Evolutionary conservation across 2,888 invertebrate genomes (phyloP), one percentile per base, ranked within the genome.

Genomic region (Agonum fuliginosum): DNA sequence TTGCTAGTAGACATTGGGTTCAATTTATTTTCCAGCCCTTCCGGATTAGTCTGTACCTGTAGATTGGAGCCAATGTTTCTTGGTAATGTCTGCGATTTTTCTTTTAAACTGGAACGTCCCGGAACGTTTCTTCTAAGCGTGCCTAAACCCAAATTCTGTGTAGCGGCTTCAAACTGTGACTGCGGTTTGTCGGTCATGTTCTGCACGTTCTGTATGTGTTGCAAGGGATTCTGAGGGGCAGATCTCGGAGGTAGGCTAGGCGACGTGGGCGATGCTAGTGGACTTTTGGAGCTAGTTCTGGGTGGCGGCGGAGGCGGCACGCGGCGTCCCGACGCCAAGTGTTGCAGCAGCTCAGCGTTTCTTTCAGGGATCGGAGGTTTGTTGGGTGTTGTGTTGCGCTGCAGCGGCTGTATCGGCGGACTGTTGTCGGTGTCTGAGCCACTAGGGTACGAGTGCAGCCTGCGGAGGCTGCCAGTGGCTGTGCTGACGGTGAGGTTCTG

Each of bases 241-340:
- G 89, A 87, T 78, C 89, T 88, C 20, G 91, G 90, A 1, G 93
- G 92, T 76, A 92, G 86, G 82, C 91, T 90, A 19, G 93, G 92
- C 80, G 93, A 92, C 48, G 95, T 93, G 17, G 96, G 96, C 62
- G 95, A 95, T 20, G 95, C 94, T 82, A 96, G 88, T 0, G 96
- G 96, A 14, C 96, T 95, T 83, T 95, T 93, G 65, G 95, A 95
- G 81, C 95, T 95, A 81, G 96, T 96, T 81, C 96, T 91, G n/a
- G 96, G 96, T 24, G 96, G 96, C 27, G 97, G 95, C n/a, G 95
- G 96, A 14, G 96, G 97, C 4, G 96, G 96, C 51, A 95, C 92
- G 72, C 95, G 91, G 83, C 94, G 91, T 78, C 92, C 91, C 12
- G 90, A 90, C 14, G 82, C 81, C 37, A 93, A 91, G 85, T 94